Conservation (phyloP, 2,888 invertebrate genomes). For the Hydraecia micacea region DNA sequence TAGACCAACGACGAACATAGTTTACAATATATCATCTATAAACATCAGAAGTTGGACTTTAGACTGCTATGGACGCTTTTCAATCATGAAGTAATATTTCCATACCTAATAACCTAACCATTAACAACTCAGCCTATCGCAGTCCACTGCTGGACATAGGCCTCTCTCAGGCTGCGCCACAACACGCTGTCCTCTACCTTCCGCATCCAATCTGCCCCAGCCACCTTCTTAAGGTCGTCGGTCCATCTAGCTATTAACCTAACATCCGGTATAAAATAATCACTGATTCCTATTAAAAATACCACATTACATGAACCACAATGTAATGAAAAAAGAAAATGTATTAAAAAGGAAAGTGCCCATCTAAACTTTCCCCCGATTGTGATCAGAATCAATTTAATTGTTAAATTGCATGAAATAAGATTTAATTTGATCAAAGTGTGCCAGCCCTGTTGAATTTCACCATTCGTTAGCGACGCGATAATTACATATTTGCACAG, state of each 20-base stretch:
- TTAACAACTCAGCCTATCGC: too few relatives aligned
- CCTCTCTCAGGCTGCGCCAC: too few relatives aligned
- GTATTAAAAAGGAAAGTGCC: constrained; percentile 57
- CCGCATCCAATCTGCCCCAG: too few relatives aligned
- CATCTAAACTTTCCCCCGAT: constrained; percentile 57
- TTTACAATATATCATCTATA: background rate
- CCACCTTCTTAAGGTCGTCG: too few relatives aligned
- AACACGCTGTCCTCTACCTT: too few relatives aligned
- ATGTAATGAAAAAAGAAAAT: constrained; percentile 49
- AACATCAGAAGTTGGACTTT: background rate
- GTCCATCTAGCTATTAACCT: too few relatives aligned
- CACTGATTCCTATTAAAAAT: constrained; percentile 12
- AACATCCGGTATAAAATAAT: background rate
- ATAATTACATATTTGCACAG: constrained; percentile 39
- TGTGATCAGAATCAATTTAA: constrained; percentile 64
- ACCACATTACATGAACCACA: constrained; percentile 32
- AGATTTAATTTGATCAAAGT: constrained; percentile 50
- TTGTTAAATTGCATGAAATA: constrained; percentile 66
- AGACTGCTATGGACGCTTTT: background rate
- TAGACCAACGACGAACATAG: background rate
- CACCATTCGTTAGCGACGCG: constrained; percentile 32
- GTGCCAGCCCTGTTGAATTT: constrained; percentile 48
- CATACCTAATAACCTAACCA: background rate
- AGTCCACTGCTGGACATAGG: too few relatives aligned
- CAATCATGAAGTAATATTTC: background rate